Evolutionary conservation across 2,888 invertebrate genomes (phyloP).

Genomic region (Drosophila mulleri): DNA sequence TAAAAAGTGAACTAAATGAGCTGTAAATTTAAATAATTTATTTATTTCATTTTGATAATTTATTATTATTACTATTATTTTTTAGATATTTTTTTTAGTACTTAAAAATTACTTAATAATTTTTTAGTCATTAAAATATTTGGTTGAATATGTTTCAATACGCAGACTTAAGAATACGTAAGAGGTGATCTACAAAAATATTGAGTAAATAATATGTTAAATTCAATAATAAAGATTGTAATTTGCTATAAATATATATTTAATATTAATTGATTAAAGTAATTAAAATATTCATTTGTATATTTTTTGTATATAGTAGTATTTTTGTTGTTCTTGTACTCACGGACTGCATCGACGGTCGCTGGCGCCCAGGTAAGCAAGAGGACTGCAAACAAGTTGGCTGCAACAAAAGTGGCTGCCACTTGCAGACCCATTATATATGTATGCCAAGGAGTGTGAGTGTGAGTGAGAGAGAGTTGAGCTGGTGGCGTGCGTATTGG

Average conservation of each 20-base stretch:
- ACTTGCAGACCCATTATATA: conserved; percentile 85
- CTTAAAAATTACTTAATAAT: too few relatives aligned
- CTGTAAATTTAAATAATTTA: too few relatives aligned
- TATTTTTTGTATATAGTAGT: conserved; percentile 4
- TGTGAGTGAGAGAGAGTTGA: conserved; percentile 20
- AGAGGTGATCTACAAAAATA: too few relatives aligned
- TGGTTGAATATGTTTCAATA: conserved; percentile 1
- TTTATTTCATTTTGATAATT: too few relatives aligned
- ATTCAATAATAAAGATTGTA: not conserved
- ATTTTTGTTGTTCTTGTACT: conserved; percentile 71
- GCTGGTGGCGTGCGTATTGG: conserved; percentile 10
- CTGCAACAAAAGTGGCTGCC: conserved; percentile 85
- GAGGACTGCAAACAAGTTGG: conserved; percentile 79
- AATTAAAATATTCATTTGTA: not conserved
- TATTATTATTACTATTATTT: too few relatives aligned
- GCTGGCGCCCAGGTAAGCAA: conserved; percentile 83
- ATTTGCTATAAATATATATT: not conserved
- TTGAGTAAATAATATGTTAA: not conserved
- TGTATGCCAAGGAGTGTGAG: conserved; percentile 28
- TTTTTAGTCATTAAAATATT: too few relatives aligned
- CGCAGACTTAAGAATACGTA: too few relatives aligned
- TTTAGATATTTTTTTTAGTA: too few relatives aligned
- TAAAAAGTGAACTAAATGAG: too few relatives aligned
- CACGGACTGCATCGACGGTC: conserved; percentile 85
- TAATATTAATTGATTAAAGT: not conserved